Evolutionary conservation across 53 echinoderm and acorn worm genomes (phyloP), one percentile per base, ranked within the genome.

Genomic region (Paelopatides confundens): DNA sequence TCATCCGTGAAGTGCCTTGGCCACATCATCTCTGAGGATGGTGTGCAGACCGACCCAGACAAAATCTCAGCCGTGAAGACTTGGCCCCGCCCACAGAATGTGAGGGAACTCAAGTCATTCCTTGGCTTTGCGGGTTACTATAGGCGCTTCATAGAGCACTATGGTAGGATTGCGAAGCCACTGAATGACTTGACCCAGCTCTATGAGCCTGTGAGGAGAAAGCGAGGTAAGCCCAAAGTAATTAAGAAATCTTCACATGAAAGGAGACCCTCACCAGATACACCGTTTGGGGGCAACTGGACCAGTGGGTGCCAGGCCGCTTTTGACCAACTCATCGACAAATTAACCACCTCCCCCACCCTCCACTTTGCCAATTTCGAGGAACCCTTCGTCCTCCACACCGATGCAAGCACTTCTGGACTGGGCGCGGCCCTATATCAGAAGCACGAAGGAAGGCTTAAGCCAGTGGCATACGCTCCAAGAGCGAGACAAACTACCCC

Each of bases 91-190:
- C 77, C 85, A 49, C 32, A 89, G 15, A 92, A 89, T n/a, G n/a
- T n/a, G n/a, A n/a, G n/a, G n/a, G n/a, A n/a, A n/a, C n/a, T n/a
- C n/a, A n/a, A n/a, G 78, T 89, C 83, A 2, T 87, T 92, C 66
- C 67, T 92, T 17, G 87, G 91, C 0, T 92, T 94, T 54, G 74
- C 87, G 4, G 92, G 91, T 0, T 94, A 94, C 36, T 91, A 89
- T 52, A n/a, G n/a, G n/a, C n/a, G n/a, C n/a, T n/a, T n/a, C n/a
- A n/a, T n/a, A n/a, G n/a, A n/a, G n/a, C n/a, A n/a, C n/a, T n/a
- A n/a, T n/a, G n/a, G n/a, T n/a, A n/a, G n/a, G n/a, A n/a, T n/a
- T n/a, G n/a, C n/a, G n/a, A n/a, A n/a, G n/a, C n/a, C n/a, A n/a
- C n/a, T n/a, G n/a, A n/a, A n/a, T 39, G 94, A 47, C 23, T 53